Conservation (phyloP, 2,797 vertebrate species). For the Halcyon smyrnensis region DNA sequence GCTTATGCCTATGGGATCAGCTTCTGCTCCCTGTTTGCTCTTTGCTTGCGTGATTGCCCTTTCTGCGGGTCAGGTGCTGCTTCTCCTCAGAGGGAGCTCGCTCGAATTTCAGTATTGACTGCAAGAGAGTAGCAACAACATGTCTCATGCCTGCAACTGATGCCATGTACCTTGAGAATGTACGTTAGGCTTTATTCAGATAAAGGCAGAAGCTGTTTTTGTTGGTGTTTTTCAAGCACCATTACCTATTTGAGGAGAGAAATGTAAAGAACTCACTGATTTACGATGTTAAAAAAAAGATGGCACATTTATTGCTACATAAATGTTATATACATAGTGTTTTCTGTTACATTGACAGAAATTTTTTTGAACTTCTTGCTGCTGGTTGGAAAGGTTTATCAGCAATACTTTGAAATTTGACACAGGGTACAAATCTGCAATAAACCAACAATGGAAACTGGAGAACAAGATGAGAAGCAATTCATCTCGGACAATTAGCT, state of each 20-base stretch:
- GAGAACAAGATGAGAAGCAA: conserved; percentile 88
- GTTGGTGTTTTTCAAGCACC: not conserved
- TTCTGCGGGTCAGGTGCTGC: not conserved
- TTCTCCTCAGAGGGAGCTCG: not conserved
- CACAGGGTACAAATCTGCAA: conserved; percentile 93
- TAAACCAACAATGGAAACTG: conserved; percentile 91
- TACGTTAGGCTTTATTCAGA: not conserved
- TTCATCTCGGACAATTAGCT: conserved; percentile 90
- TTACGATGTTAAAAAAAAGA: conserved; percentile 93
- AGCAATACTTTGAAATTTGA: conserved; percentile 94
- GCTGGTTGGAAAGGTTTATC: conserved; percentile 90
- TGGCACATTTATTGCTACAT: conserved; percentile 99
- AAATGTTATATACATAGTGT: conserved; percentile 99
- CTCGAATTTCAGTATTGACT: not conserved
- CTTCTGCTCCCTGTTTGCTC: not conserved
- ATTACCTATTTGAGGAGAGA: conserved; percentile 37
- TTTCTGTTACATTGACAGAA: conserved; percentile 99
- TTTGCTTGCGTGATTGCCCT: not conserved
- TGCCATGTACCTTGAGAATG: fast-evolving
- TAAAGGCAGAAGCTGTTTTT: not conserved
- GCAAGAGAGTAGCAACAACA: not conserved
- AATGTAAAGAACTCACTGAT: conserved; percentile 77
- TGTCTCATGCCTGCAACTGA: not conserved
- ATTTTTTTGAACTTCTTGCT: conserved; percentile 89
- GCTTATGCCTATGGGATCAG: not conserved